Percentiles rank a stretch among this genome's conserved stretches.
Evolutionary conservation across 1,140 invertebrate species (phyloP).

Genomic region (Himalopsyche phryganea): DNA sequence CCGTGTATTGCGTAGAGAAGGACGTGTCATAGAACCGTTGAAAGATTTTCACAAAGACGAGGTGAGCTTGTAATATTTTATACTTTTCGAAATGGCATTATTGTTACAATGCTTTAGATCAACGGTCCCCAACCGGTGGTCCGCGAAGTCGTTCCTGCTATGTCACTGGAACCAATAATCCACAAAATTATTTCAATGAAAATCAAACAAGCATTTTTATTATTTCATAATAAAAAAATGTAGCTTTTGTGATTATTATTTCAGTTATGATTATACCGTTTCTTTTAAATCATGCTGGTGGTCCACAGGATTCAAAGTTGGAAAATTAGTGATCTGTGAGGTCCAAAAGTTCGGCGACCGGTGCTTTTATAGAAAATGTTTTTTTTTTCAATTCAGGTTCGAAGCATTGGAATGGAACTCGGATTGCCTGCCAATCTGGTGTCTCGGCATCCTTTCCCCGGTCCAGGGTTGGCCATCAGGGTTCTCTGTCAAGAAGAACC

Average conservation of each 20-base stretch:
- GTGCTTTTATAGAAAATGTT: too few species aligned
- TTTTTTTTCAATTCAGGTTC: slow-evolving; percentile 45
- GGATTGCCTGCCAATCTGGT: slow-evolving; percentile 85
- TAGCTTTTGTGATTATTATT: too few species aligned
- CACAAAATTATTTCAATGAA: too few species aligned
- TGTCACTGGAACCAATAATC: too few species aligned
- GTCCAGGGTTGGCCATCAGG: slow-evolving; percentile 90
- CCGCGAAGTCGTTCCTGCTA: too few species aligned
- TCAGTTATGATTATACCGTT: too few species aligned
- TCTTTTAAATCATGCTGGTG: too few species aligned
- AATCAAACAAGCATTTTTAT: neutral
- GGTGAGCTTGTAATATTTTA: slow-evolving; percentile 52
- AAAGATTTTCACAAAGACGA: slow-evolving; percentile 99
- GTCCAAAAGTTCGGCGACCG: too few species aligned
- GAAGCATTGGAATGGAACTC: slow-evolving; percentile 79
- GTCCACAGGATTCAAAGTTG: too few species aligned
- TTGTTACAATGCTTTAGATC: neutral
- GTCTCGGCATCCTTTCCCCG: slow-evolving; percentile 95
- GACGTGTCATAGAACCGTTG: slow-evolving; percentile 93
- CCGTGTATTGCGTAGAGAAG: slow-evolving; percentile 77
- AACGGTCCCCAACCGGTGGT: too few species aligned
- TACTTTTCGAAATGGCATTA: neutral
- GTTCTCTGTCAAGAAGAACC: slow-evolving; percentile 95
- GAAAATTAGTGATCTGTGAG: too few species aligned
- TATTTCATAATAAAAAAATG: neutral